Percentiles rank a stretch among this genome's conserved stretches.
phyloP scores from a whole-genome alignment of 2,888 invertebrate species.

The Glaucopsyche alexis region DNA sequence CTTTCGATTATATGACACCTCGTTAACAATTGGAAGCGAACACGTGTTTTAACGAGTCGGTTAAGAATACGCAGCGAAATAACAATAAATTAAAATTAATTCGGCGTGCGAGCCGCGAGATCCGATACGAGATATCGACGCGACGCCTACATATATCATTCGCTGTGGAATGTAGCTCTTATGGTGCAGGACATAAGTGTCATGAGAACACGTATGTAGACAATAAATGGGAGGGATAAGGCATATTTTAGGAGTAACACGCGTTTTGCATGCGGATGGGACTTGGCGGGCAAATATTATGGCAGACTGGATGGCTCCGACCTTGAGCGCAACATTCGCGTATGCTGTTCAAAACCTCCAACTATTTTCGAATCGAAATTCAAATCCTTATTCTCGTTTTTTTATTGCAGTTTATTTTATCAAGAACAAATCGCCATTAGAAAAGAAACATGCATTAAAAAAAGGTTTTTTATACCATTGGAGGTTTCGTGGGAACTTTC shows the following conservation, averaged over 20 bases:
- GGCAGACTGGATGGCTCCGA: slow-evolving; percentile 71
- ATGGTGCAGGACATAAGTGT: slow-evolving; percentile 57
- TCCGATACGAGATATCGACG: slow-evolving; percentile 79
- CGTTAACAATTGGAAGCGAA: slow-evolving; percentile 42
- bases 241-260: slow-evolving; percentile 51
- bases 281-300: slow-evolving; percentile 61
- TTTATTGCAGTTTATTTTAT: not conserved
- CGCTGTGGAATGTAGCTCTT: slow-evolving; percentile 73
- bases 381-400: not conserved
- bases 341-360: slow-evolving; percentile 34
- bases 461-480: slow-evolving; percentile 25
- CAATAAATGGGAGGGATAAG: slow-evolving; percentile 68
- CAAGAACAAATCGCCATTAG: slow-evolving; percentile 3
- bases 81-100: slow-evolving; percentile 81
- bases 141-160: slow-evolving; percentile 80
- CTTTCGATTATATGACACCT: not conserved
- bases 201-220: slow-evolving; percentile 65
- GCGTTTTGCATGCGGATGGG: slow-evolving; percentile 63
- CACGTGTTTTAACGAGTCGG: slow-evolving; percentile 36
- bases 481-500: slow-evolving; percentile 60
- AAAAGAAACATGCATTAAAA: not conserved
- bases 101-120: slow-evolving; percentile 79
- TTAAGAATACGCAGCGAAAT: slow-evolving; percentile 74
- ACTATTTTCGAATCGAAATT: slow-evolving; percentile 2
- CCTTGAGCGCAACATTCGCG: slow-evolving; percentile 58